phyloP scores from a whole-genome alignment of 2,888 invertebrate species.

The Hoplodrina blanda region DNA sequence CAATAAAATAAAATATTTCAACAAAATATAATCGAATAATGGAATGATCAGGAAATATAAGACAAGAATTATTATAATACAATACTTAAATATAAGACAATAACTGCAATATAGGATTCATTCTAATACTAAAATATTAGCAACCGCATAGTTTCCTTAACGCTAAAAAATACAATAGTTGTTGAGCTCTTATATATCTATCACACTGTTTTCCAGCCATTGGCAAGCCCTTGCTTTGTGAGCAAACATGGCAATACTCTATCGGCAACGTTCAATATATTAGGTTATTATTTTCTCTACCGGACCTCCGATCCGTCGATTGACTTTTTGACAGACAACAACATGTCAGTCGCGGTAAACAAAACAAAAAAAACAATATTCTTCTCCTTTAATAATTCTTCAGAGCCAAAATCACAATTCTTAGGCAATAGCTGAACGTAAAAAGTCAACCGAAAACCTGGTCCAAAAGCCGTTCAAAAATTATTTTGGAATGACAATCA shows the following conservation, averaged over 20 bases:
- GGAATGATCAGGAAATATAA: constrained; percentile 82
- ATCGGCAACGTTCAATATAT: constrained; percentile 73
- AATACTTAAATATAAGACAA: constrained; percentile 72
- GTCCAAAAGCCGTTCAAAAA: constrained; percentile 59
- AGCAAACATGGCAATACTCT: constrained; percentile 84
- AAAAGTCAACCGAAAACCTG: constrained; percentile 48
- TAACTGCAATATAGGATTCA: constrained; percentile 77
- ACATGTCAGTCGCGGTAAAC: constrained; percentile 40
- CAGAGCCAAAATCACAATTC: constrained; percentile 51
- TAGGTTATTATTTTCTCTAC: constrained; percentile 54
- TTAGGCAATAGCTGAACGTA: constrained; percentile 44
- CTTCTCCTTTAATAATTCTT: constrained; percentile 33
- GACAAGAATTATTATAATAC: constrained; percentile 73
- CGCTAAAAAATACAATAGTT: constrained; percentile 74
- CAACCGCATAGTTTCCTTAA: constrained; percentile 78
- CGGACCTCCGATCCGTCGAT: constrained; percentile 51
- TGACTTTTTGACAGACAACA: constrained; percentile 50
- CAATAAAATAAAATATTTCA: constrained; percentile 63
- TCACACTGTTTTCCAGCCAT: constrained; percentile 82
- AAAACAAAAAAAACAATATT: constrained; percentile 25
- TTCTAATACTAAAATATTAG: constrained; percentile 78
- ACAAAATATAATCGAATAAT: constrained; percentile 68
- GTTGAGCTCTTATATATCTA: constrained; percentile 85
- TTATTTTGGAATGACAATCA: constrained; percentile 85
- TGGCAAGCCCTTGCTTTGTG: constrained; percentile 82